A percentile compares a stretch with the other conserved stretches of the same genome.
Conservation (phyloP, 2,888 invertebrate species). For the Erebia ligea region DNA sequence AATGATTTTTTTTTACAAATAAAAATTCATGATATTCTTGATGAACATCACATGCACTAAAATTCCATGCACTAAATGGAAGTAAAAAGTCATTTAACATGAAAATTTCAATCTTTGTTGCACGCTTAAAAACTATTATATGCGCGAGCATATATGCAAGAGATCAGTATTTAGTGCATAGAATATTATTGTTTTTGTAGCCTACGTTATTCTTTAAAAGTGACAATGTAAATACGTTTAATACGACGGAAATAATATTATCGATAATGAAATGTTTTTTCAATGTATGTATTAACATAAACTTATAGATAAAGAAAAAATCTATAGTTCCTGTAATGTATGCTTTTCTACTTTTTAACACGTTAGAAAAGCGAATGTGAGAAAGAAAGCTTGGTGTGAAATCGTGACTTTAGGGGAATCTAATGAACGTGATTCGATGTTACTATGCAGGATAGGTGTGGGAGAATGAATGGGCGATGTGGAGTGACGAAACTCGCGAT, state of each 20-base stretch:
- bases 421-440: conserved; percentile 13
- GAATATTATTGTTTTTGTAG: neutral
- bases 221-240: neutral
- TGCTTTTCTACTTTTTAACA: neutral
- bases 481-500: conserved; percentile 13
- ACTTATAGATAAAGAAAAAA: neutral
- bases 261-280: neutral
- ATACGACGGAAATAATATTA: neutral
- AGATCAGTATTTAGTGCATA: neutral
- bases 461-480: conserved; percentile 1
- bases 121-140: neutral
- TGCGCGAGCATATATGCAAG: neutral
- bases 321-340: neutral
- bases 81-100: neutral
- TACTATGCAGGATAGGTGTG: neutral
- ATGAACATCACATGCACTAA: no score
- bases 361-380: no score
- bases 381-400: neutral
- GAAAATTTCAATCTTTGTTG: neutral
- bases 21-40: neutral
- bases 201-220: neutral
- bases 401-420: neutral
- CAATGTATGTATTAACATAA: neutral
- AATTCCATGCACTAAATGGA: conserved; percentile 4
- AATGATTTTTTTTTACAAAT: neutral